Base-by-base conservation (phyloP, 2,113 vertebrate genomes). In the Ciconia stormi region DNA sequence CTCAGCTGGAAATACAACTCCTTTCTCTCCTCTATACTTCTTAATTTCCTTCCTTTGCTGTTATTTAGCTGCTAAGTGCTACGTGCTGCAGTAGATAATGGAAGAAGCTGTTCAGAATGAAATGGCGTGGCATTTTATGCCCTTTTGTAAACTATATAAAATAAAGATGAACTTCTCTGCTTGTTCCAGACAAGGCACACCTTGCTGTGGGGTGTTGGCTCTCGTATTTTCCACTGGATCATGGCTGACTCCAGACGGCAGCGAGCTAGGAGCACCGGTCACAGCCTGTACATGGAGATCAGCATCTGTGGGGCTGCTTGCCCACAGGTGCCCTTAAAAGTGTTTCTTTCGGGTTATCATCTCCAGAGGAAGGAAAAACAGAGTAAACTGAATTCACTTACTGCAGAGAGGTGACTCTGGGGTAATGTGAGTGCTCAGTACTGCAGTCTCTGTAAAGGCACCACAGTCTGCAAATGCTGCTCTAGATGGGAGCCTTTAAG, bases 11-110 rank as follows among this genome's bases (percentile, higher is more conserved):
- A 87, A 90, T 74, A 55, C 69, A 87, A 13, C 53, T 83, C 59
- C n/a, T 86, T 90, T 92, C 63, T 53, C 26, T 79, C 52, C 47
- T 88, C 82, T 77, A 5, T 49, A 29, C 82, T 90, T 86, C 85
- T 74, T 95, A 67, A 95, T 97, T 96, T 87, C 95, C 36, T 86
- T 74, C 80, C 89, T 93, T 92, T 95, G 82, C 89, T 92, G 80
- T 96, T 97, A 92, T 81, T 94, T 55, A 82, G 85, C 86, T 59
- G 72, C n/a, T 58, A 81, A 94, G 82, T 66, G 72, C 86, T 82
- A 29, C 5, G 32, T 89, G 94, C 86, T 87, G 86, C 89, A 71
- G 56, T 34, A 42, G 82, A 18, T 90, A 87, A 93, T 90, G 82
- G 86, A 78, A 90, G 80, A 44, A 71, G 92, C 80, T 61, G 70